Base-by-base conservation (phyloP, 2,888 invertebrate genomes). In the Abrostola tripartita region DNA sequence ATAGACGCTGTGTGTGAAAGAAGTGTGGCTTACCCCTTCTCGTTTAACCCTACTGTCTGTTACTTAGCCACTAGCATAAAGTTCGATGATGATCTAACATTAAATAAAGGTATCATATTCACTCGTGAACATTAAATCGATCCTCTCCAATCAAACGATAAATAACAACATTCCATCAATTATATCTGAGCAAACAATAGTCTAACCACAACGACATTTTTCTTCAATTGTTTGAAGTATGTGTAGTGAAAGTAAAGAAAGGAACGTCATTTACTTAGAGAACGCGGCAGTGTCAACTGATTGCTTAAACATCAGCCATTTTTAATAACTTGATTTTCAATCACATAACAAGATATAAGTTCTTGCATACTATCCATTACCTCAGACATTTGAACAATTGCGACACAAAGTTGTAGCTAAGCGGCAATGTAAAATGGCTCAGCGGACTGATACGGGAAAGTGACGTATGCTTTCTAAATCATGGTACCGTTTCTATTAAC, bases 391-490 rank as follows among this genome's bases (percentile, higher is more conserved):
- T 7, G 8, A 53, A 55, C 54, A 41, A 50, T 54, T 52, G 5
- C 44, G 5, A 37, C 14, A 36, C 37, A 11, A 8, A 11, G 35
- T n/a, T 35, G n/a, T 42, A 37, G 6, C 35, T 42, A 47, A 61
- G n/a, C n/a, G 62, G 70, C 61, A 62, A 64, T 73, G 68, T 59
- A 63, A 54, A 50, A 53, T 51, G 37, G 47, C 44, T 40, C 40
- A 52, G 50, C 44, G 37, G 51, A 58, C 58, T 54, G 37, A 47
- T 57, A 61, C 54, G 54, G 50, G 68, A 77, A 72, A 67, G 63
- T 68, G 49, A 76, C 64, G 68, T 68, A 55, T 62, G 55, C 74
- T 81, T 81, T 81, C 82, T 79, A 80, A 73, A 68, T 49, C 51
- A 52, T 66, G 53, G 59, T 75, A 66, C 60, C 40, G 62, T 74